Percentiles rank a stretch among this genome's conserved stretches.
phyloP scores from a whole-genome alignment of 2,888 invertebrate genomes.

The Drosophila incognita region DNA sequence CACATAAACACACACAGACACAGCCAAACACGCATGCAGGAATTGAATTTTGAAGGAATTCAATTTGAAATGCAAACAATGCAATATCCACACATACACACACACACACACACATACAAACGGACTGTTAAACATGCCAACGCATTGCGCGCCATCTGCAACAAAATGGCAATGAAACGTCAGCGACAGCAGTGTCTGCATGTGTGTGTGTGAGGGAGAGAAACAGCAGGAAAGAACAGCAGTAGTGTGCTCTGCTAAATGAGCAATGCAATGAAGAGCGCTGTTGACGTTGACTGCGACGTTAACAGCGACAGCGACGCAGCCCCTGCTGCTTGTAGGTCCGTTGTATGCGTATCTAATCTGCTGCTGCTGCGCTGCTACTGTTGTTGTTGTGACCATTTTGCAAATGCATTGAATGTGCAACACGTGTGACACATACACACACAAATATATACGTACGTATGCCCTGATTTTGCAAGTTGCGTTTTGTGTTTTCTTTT shows the following conservation, averaged over 20 bases:
- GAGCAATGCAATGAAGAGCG: slow-evolving; percentile 47
- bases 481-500: slow-evolving; percentile 17
- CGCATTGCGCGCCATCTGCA: slow-evolving; percentile 75
- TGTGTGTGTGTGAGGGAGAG: slow-evolving; percentile 1
- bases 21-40: slow-evolving; percentile 22
- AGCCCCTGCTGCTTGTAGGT: slow-evolving; percentile 35
- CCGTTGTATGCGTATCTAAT: slow-evolving; percentile 71
- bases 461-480: slow-evolving; percentile 40
- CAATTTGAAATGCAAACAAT: slow-evolving; percentile 81
- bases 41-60: slow-evolving; percentile 75
- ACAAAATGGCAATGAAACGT: slow-evolving; percentile 78
- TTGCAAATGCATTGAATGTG: slow-evolving; percentile 59
- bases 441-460: neutral
- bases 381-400: slow-evolving; percentile 24
- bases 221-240: slow-evolving; percentile 9
- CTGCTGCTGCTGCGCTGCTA: slow-evolving; percentile 30
- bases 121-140: slow-evolving; percentile 49
- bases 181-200: neutral
- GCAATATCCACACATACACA: slow-evolving; percentile 54
- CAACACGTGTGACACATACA: slow-evolving; percentile 62
- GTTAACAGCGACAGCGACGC: slow-evolving; percentile 7
- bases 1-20: slow-evolving; percentile 19
- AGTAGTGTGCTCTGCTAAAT: slow-evolving; percentile 25
- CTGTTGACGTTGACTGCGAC: neutral
- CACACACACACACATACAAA: slow-evolving; percentile 13